Evolutionary conservation across 2,888 invertebrate genomes (phyloP).

Genomic region (Limulus polyphemus): DNA sequence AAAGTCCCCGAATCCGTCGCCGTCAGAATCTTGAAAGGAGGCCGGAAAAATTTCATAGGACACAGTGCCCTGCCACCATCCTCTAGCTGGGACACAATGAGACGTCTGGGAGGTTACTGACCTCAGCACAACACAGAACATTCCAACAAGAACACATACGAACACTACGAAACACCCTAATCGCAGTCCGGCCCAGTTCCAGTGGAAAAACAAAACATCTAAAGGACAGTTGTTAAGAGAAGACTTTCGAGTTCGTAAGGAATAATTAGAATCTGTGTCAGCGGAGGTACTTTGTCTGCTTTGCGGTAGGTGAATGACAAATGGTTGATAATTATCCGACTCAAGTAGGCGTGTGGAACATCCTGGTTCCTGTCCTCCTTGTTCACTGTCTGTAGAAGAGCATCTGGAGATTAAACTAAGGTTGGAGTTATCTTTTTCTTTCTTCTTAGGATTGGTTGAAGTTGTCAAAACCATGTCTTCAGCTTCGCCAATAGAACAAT

Average conservation of each 20-base stretch:
- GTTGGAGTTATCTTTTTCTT: too few species aligned
- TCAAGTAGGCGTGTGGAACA: background rate
- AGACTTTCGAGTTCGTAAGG: too few species aligned
- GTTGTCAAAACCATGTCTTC: too few species aligned
- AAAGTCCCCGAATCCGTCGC: constrained; percentile 72
- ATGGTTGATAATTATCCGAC: background rate
- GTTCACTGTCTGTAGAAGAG: constrained; percentile 1
- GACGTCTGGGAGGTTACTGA: constrained; percentile 1
- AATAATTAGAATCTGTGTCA: too few species aligned
- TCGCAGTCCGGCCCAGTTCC: constrained; percentile 7
- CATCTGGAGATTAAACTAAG: background rate
- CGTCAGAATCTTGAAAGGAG: constrained; percentile 54
- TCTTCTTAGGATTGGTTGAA: too few species aligned
- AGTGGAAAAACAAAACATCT: constrained; percentile 1
- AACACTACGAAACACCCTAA: constrained; percentile 5
- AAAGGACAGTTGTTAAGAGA: background rate
- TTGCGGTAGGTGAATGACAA: too few species aligned
- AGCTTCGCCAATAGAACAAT: too few species aligned
- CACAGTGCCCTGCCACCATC: constrained; percentile 70
- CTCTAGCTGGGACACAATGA: constrained; percentile 3
- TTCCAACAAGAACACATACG: constrained; percentile 1
- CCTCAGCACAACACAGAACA: constrained; percentile 4
- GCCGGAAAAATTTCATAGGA: constrained; percentile 77
- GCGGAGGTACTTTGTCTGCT: too few species aligned
- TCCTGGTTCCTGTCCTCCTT: background rate